phyloP scores from a whole-genome alignment of 2,797 vertebrate genomes.

The Sebastes matsubarae region DNA sequence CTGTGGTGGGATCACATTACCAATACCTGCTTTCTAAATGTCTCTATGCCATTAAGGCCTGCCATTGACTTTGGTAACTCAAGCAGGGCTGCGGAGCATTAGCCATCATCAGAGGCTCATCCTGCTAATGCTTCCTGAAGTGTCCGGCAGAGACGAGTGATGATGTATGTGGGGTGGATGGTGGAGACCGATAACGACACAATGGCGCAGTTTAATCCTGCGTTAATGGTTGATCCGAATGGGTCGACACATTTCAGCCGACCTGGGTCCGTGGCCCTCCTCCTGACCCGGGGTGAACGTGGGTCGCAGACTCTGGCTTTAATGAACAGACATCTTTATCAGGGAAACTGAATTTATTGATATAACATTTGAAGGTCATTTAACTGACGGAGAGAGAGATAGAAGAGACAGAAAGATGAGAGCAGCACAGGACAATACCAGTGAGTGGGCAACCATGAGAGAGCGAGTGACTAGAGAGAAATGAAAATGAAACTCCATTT shows the following conservation, averaged over 20 bases:
- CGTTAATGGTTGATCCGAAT: neutral
- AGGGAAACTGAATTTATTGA: neutral
- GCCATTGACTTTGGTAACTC: constrained; percentile 64
- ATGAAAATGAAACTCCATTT: constrained; percentile 22
- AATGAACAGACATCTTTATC: neutral
- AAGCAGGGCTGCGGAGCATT: constrained; percentile 60
- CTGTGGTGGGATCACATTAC: constrained; percentile 65
- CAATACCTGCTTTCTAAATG: constrained; percentile 70
- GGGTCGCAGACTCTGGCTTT: neutral
- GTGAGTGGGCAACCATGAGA: neutral
- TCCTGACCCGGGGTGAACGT: neutral
- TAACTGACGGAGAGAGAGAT: neutral
- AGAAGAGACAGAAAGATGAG: neutral
- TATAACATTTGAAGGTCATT: neutral
- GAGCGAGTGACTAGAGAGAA: neutral
- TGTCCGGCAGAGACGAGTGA: constrained; percentile 12
- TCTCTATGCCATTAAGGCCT: constrained; percentile 64
- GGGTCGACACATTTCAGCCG: neutral
- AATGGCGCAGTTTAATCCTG: neutral
- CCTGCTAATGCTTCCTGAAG: constrained; percentile 57
- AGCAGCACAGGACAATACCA: neutral
- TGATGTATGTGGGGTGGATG: constrained; percentile 24
- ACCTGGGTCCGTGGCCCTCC: neutral
- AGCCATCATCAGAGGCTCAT: constrained; percentile 50
- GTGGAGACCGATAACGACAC: neutral